These are phyloP conservation scores for Cheilosia variabilis DNA, from an alignment of 2,888 invertebrate genomes.

Conservation along the genomic window DNA sequence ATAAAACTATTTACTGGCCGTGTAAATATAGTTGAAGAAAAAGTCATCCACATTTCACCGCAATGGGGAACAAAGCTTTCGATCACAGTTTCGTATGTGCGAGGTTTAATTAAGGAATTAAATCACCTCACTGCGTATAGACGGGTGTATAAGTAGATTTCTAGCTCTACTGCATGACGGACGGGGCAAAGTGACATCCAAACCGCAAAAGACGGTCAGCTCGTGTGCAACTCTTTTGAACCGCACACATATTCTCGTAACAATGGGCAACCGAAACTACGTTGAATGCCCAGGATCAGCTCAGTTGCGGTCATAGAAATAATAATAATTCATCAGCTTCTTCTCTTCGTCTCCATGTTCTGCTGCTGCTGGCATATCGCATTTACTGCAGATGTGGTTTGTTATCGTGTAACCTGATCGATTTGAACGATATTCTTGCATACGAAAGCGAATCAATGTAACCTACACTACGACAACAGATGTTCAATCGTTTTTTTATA, in stretches of 20 bases:
- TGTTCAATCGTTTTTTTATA: conserved; percentile 34
- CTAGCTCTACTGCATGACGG: background rate
- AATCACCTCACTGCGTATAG: conserved; percentile 14
- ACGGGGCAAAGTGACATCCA: conserved; percentile 9
- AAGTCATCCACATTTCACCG: background rate
- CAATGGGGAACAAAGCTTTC: background rate
- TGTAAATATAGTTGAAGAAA: background rate
- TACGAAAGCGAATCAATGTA: conserved; percentile 46
- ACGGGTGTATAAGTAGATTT: background rate
- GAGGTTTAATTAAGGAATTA: background rate
- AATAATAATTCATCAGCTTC: conserved; percentile 29
- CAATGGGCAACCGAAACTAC: conserved; percentile 8
- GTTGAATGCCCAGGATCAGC: conserved; percentile 43
- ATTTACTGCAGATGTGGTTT: conserved; percentile 49
- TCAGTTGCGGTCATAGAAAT: conserved; percentile 38
- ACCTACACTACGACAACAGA: conserved; percentile 50
- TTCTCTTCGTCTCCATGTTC: conserved; percentile 5
- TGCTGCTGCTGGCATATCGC: conserved; percentile 7
- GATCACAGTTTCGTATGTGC: background rate
- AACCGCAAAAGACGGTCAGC: conserved; percentile 8
- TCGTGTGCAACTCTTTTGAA: conserved; percentile 22
- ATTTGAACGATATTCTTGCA: conserved; percentile 67
- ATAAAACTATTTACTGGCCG: conserved; percentile 46
- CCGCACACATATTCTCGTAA: too few species aligned
- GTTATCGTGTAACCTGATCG: conserved; percentile 51